phyloP scores from a whole-genome alignment of 2,113 vertebrate genomes.

The Plestiodon gilberti region DNA sequence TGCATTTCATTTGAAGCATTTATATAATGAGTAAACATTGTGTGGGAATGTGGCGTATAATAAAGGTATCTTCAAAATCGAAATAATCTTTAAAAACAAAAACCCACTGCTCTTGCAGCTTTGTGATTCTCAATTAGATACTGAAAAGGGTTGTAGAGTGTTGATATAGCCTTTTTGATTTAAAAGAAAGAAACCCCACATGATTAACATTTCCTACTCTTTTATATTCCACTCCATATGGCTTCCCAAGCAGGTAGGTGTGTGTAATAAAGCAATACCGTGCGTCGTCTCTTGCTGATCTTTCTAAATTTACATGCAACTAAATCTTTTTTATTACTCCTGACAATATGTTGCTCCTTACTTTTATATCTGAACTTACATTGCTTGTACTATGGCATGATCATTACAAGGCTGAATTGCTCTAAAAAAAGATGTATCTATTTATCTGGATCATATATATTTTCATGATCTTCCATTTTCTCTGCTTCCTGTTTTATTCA shows the following conservation, averaged over 20 bases:
- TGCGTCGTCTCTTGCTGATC: constrained; percentile 53
- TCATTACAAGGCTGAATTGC: constrained; percentile 54
- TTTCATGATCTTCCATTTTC: constrained; percentile 16
- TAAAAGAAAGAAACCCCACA: constrained; percentile 40
- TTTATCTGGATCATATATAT: constrained; percentile 35
- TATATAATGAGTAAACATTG: constrained; percentile 1
- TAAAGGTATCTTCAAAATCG: neutral
- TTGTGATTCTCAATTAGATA: constrained; percentile 41
- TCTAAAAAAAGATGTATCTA: constrained; percentile 23
- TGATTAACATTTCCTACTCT: constrained; percentile 50
- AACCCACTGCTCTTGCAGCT: constrained; percentile 1
- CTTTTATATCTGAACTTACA: constrained; percentile 59
- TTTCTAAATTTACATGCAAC: constrained; percentile 57
- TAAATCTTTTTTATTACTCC: constrained; percentile 64
- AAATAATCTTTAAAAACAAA: constrained; percentile 6
- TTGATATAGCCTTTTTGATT: constrained; percentile 18
- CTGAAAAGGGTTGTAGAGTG: constrained; percentile 42
- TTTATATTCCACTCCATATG: constrained; percentile 56
- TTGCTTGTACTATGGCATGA: constrained; percentile 43
- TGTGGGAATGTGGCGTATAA: neutral
- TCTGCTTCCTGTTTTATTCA: constrained; percentile 28
- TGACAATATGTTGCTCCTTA: constrained; percentile 65
- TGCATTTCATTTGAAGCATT: constrained; percentile 43
- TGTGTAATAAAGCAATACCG: constrained; percentile 49
- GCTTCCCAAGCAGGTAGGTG: constrained; percentile 35